Conservation (phyloP, 2,113 vertebrate genomes). For the Cyrtonyx montezumae region DNA sequence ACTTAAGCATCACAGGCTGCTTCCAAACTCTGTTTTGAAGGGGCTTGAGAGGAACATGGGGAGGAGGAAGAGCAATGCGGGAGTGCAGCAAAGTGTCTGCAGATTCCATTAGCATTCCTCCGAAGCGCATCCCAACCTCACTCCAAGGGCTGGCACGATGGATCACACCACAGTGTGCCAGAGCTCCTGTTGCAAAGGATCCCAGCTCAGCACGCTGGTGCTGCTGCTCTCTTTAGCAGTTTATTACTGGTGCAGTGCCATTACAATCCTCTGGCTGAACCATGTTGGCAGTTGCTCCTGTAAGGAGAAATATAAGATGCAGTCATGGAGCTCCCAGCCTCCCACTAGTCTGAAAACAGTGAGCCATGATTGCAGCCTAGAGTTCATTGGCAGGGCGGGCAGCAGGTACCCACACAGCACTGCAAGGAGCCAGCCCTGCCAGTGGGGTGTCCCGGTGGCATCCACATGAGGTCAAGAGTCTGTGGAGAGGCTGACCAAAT, state of each 20-base stretch:
- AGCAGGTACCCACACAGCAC: not conserved
- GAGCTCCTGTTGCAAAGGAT: not conserved
- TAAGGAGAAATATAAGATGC: not conserved
- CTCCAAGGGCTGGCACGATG: not conserved
- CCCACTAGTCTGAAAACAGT: accelerated
- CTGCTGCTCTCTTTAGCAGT: conserved; percentile 8
- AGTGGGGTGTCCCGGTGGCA: accelerated
- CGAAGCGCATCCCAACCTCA: accelerated
- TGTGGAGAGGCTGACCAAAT: not conserved
- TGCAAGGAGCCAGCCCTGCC: not conserved
- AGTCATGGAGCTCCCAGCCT: not conserved
- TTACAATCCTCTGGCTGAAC: not conserved
- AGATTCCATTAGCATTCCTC: conserved; percentile 10
- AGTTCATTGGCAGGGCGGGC: not conserved
- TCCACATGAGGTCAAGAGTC: not conserved
- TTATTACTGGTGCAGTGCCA: not conserved
- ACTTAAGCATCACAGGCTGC: not conserved
- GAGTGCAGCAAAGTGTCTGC: not conserved
- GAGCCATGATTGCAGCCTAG: not conserved
- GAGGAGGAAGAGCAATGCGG: not conserved
- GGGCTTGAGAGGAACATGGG: not conserved
- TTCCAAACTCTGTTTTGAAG: not conserved
- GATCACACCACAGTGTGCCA: not conserved
- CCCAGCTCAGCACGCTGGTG: accelerated
- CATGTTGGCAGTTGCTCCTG: not conserved